phyloP scores from a whole-genome alignment of 2,888 invertebrate species.

The Cyclophora punctaria region DNA sequence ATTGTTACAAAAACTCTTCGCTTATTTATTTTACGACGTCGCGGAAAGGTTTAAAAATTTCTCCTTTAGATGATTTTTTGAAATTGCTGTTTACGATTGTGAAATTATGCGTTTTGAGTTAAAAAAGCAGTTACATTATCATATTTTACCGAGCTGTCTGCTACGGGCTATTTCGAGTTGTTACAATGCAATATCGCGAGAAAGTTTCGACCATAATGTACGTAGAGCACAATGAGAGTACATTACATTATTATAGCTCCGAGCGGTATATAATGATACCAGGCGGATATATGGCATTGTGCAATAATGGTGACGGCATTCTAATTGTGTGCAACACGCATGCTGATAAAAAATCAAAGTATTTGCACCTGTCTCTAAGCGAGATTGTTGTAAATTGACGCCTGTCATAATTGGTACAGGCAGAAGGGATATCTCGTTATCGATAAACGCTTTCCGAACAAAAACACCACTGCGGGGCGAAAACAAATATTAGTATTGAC shows the following conservation, averaged over 20 bases:
- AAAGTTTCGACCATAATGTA: background rate
- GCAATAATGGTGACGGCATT: conserved; percentile 1
- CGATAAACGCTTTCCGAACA: conserved; percentile 39
- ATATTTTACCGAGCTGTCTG: conserved; percentile 3
- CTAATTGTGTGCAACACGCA: conserved; percentile 18
- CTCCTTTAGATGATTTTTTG: conserved; percentile 14
- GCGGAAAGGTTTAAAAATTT: conserved; percentile 30
- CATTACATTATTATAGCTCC: background rate
- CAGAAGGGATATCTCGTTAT: conserved; percentile 45
- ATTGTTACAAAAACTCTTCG: conserved; percentile 50
- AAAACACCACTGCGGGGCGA: conserved; percentile 48
- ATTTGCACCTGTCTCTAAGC: conserved; percentile 46
- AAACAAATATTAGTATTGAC: conserved; percentile 69
- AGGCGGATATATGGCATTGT: background rate
- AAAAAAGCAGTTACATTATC: conserved; percentile 7
- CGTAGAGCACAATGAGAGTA: background rate
- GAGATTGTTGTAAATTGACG: conserved; percentile 38
- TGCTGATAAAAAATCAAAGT: conserved; percentile 12
- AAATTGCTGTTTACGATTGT: conserved; percentile 14
- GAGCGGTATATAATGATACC: background rate
- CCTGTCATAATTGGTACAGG: conserved; percentile 46
- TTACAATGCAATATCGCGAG: background rate
- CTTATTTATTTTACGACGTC: conserved; percentile 37
- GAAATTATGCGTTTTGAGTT: conserved; percentile 17
- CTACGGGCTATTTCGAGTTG: conserved; percentile 1